A percentile compares a stretch with the other conserved stretches of the same genome.
phyloP scores from a whole-genome alignment of 2,888 invertebrate species.

The Mactromeris polynyma region DNA sequence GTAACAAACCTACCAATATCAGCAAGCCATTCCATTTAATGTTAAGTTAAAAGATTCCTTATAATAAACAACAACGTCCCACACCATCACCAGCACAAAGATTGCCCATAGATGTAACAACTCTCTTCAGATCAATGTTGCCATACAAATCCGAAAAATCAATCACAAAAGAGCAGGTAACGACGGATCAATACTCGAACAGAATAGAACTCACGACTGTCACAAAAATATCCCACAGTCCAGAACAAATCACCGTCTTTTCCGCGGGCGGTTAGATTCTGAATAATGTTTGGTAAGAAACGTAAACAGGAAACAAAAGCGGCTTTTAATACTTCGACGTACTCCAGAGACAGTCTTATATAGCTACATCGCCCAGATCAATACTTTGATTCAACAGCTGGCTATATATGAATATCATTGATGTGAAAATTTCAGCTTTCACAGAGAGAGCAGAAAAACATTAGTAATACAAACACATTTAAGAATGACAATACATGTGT shows the following conservation, averaged over 20 bases:
- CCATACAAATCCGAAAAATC: not conserved
- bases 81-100: not conserved
- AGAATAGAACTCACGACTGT: not conserved
- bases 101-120: not conserved
- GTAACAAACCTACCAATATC: not conserved
- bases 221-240: not conserved
- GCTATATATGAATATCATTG: not conserved
- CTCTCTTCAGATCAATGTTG: not conserved
- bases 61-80: not conserved
- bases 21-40: not conserved
- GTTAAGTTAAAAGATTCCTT: not conserved
- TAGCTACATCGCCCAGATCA: not conserved
- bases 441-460: not conserved
- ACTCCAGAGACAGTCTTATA: not conserved
- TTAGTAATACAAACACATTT: not conserved
- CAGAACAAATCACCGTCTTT: not conserved
- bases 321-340: not conserved
- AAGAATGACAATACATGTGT: constrained; percentile 9
- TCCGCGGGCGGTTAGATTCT: not conserved
- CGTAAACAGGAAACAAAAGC: not conserved
- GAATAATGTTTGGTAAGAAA: not conserved
- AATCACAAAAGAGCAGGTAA: not conserved
- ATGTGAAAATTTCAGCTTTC: too few relatives aligned
- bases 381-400: not conserved
- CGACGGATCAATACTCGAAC: not conserved